Conservation (phyloP, 1,140 invertebrate genomes). For the Liolophura sinensis region DNA sequence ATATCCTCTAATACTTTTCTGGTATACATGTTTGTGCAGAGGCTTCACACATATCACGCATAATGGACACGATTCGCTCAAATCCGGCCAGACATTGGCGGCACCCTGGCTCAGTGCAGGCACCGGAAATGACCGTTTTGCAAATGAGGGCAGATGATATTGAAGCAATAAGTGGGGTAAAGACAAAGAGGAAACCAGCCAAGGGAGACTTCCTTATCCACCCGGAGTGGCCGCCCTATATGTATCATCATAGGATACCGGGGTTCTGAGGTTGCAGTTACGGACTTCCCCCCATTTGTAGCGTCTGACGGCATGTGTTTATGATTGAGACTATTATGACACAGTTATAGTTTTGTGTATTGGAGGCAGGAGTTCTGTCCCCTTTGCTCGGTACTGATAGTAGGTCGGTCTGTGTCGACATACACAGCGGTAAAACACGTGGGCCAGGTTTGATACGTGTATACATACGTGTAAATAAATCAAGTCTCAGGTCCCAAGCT, state of each 20-base stretch:
- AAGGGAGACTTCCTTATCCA: slow-evolving; percentile 47
- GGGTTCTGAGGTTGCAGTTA: no score
- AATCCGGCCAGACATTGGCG: slow-evolving; percentile 7
- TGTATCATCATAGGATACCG: slow-evolving; percentile 39
- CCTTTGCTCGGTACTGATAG: no score
- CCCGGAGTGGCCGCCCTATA: slow-evolving; percentile 43
- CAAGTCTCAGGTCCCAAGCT: no score
- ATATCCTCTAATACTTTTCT: neutral
- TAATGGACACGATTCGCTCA: neutral
- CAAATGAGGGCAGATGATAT: slow-evolving; percentile 5
- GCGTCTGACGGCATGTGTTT: no score
- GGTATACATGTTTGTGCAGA: neutral
- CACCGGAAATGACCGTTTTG: neutral
- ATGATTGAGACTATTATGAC: no score
- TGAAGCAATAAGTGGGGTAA: neutral
- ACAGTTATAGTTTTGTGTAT: no score
- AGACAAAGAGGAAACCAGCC: slow-evolving; percentile 9
- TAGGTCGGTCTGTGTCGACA: no score
- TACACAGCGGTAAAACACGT: no score
- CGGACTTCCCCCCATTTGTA: no score
- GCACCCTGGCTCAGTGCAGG: slow-evolving; percentile 2
- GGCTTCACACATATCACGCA: neutral
- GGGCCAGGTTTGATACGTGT: no score
- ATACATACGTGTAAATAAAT: no score
- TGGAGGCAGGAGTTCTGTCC: no score